Evolutionary conservation across 2,113 vertebrate species (phyloP).

Genomic region (Phyllopteryx taeniolatus): DNA sequence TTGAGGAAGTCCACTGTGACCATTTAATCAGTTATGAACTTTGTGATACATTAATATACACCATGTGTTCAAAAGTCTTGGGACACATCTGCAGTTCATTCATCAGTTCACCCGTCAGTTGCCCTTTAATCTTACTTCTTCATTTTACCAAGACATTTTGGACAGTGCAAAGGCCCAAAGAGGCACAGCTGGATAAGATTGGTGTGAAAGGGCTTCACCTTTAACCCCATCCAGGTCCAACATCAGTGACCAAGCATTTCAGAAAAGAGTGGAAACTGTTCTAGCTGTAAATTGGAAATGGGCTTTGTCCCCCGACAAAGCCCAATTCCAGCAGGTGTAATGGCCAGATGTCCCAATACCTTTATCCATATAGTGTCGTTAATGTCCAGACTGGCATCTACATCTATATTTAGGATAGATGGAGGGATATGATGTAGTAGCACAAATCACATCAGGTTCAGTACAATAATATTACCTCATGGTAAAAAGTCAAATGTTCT

Average conservation of each 20-base stretch:
- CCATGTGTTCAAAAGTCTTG: background rate
- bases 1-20: background rate
- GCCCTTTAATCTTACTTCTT: no score
- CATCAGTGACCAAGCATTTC: no score
- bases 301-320: background rate
- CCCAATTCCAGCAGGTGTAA: background rate
- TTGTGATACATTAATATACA: background rate
- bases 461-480: background rate
- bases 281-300: no score
- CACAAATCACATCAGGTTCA: constrained; percentile 25
- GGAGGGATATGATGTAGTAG: background rate
- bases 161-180: no score
- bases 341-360: constrained; percentile 5
- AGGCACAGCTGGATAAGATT: background rate
- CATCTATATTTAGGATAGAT: background rate
- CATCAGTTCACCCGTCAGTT: background rate
- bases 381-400: constrained; percentile 6
- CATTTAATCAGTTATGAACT: background rate
- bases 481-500: background rate
- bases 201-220: background rate
- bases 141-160: background rate
- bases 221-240: background rate
- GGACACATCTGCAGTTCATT: background rate
- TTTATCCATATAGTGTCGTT: background rate
- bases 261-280: no score